Percentiles rank a stretch among this genome's conserved stretches.
Evolutionary conservation across 2,113 vertebrate species (phyloP).

Genomic region (Dipodomys stephensi): DNA sequence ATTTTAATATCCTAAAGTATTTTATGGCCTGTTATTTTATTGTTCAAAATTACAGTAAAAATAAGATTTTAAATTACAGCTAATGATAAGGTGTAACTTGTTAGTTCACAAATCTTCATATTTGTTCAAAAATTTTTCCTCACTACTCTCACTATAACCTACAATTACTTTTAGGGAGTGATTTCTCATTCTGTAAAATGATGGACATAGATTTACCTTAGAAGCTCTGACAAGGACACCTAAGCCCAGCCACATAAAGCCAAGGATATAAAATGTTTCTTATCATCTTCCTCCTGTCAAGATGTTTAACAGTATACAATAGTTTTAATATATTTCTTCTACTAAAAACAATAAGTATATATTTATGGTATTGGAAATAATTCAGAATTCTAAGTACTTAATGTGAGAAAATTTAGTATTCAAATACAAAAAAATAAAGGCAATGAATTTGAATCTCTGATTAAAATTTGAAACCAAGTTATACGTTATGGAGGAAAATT

Average conservation of each 20-base stretch:
- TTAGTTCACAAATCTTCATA: neutral
- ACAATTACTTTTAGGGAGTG: neutral
- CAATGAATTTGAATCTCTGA: conserved; percentile 37
- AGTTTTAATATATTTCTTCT: neutral
- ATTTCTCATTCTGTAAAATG: neutral
- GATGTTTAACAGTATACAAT: neutral
- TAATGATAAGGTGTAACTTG: neutral
- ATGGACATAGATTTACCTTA: neutral
- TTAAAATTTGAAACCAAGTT: neutral
- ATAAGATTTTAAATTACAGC: neutral
- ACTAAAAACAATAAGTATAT: neutral
- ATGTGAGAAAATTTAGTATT: neutral
- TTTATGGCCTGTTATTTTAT: neutral
- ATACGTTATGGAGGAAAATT: neutral
- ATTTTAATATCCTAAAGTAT: neutral
- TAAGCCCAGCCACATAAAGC: neutral
- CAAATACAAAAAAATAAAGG: neutral
- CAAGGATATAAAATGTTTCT: neutral
- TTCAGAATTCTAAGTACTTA: neutral
- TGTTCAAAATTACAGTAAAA: neutral
- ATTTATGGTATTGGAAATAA: neutral
- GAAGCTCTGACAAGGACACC: neutral
- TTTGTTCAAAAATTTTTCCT: conserved; percentile 1
- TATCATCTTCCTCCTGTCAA: neutral
- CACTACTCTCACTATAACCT: neutral